Evolutionary conservation across 2,888 invertebrate species (phyloP).

Genomic region (Metacarcinus magister): DNA sequence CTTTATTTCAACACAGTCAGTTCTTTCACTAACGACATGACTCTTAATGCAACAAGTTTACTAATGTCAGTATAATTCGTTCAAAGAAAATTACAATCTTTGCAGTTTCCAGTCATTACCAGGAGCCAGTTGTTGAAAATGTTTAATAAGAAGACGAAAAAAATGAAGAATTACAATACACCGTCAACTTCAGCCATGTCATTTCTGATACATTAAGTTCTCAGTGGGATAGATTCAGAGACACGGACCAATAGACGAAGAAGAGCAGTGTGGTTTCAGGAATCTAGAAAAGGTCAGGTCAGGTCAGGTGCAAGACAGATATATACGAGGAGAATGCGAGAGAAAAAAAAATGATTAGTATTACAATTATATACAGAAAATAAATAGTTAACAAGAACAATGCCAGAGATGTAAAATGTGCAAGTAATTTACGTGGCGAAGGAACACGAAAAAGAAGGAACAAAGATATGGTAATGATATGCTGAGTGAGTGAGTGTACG

Average conservation of each 20-base stretch:
- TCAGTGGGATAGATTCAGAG: not conserved
- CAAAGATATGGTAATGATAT: not conserved
- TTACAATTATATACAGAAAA: too few species aligned
- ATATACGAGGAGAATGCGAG: too few species aligned
- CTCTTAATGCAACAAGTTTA: not conserved
- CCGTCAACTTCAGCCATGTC: too few species aligned
- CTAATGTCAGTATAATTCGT: not conserved
- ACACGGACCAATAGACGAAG: not conserved
- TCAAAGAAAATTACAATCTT: constrained; percentile 15
- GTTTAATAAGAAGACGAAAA: not conserved
- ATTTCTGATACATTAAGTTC: not conserved
- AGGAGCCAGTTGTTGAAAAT: not conserved
- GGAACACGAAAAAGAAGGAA: too few species aligned
- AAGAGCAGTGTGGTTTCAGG: not conserved
- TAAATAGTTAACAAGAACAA: too few species aligned
- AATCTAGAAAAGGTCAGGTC: too few species aligned
- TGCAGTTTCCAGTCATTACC: constrained; percentile 20
- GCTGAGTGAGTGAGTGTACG: not conserved
- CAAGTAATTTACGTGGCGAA: too few species aligned
- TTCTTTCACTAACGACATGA: not conserved
- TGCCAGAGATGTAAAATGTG: too few species aligned
- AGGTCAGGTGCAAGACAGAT: too few species aligned
- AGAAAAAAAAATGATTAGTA: too few species aligned
- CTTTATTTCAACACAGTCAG: not conserved
- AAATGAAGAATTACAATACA: too few species aligned